Base-by-base conservation (phyloP, 2,888 invertebrate genomes). In the Drosophila meridiana region DNA sequence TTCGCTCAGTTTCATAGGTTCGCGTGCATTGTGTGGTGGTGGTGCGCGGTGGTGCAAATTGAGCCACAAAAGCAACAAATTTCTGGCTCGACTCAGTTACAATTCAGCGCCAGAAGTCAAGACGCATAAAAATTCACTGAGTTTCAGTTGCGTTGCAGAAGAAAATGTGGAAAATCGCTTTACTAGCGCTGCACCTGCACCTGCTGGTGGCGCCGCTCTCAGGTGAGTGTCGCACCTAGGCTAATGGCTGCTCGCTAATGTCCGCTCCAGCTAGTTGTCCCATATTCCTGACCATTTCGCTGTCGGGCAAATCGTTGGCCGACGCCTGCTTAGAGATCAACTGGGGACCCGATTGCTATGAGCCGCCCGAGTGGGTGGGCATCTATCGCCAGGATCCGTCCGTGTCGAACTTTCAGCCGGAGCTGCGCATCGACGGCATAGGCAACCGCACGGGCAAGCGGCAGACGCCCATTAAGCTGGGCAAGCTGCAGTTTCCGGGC, bases 401-500 rank as follows among this genome's bases (percentile, higher is more conserved):
- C 0, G 79, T 91, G 6, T 90, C 89, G 3, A 85, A 89, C 40
- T 65, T 86, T 3, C 83, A 89, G 36, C 91, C 93, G 2, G 79
- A 87, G 14, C 73, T 87, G 30, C 87, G 85, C 28, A 76, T 92
- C n/a, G 71, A 84, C 3, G 87, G 89, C 32, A 72, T 91, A 4
- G 93, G 94, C 72, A 92, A 95, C 34, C 93, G 94, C 9, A 93
- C 95, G 7, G 95, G 95, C 0, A 93, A 94, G 14, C 64, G 90
- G 30, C 64, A 76, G 36, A 91, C 91, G 40, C 76, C 83, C 43
- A 81, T 91, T 8, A 90, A 90, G 70, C 72, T 96, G 40, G 95
- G 95, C 0, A 94, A 94, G n/a, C 93, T 94, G 0, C 89, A 93
- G 66, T 92, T 95, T 63, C 95, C 96, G 0, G 94, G 94, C 0